These are phyloP conservation scores for Metaphire vulgaris DNA, from an alignment of 1,140 invertebrate species.

Conservation along the genomic window DNA sequence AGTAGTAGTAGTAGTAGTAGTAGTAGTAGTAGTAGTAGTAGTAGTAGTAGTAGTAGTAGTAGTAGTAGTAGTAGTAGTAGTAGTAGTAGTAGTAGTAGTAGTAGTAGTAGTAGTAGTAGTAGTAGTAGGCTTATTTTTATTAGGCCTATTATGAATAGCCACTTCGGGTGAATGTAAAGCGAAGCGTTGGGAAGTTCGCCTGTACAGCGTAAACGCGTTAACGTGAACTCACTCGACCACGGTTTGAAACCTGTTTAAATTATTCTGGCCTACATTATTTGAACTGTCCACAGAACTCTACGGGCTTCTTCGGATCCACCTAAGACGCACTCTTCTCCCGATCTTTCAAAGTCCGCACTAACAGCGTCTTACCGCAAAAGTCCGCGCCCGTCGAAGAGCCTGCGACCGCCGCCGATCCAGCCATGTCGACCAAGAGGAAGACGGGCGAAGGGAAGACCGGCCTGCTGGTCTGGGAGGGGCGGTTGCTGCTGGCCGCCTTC, in stretches of 20 bases:
- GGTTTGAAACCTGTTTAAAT: neutral
- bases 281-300: neutral
- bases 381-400: no score
- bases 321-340: neutral
- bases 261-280: neutral
- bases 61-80: slow-evolving; percentile 23
- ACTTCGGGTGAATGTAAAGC: neutral
- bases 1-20: slow-evolving; percentile 23
- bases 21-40: slow-evolving; percentile 22
- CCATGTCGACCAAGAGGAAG: no score
- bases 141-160: neutral
- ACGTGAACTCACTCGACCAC: neutral
- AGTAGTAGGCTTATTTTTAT: slow-evolving; percentile 10
- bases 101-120: slow-evolving; percentile 17
- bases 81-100: slow-evolving; percentile 22
- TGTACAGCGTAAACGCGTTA: neutral
- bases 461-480: no score
- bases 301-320: neutral
- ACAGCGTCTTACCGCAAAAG: no score
- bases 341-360: no score
- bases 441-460: neutral
- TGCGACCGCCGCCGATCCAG: no score
- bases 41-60: slow-evolving; percentile 23
- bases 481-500: neutral
- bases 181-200: neutral